Conservation (phyloP, 2,113 vertebrate species). For the Callaeas wilsoni region DNA sequence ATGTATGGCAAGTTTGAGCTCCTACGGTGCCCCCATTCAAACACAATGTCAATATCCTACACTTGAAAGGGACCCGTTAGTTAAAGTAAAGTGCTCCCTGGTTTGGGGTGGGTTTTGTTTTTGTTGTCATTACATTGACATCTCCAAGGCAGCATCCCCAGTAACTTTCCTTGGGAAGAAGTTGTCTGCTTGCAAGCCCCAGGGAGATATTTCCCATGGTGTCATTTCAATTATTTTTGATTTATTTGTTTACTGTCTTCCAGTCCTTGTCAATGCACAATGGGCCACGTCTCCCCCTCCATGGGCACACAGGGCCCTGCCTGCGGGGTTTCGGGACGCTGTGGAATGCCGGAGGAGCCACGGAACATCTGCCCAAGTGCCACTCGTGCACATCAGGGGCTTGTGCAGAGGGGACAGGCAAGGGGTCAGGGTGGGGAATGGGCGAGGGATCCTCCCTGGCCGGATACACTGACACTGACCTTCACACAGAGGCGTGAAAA, state of each 20-base stretch:
- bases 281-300: neutral
- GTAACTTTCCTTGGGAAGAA: conserved; percentile 47
- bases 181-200: neutral
- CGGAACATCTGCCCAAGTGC: neutral
- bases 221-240: conserved; percentile 45
- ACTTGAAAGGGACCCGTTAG: conserved; percentile 41
- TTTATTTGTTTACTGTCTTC: conserved; percentile 56
- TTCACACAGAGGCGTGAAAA: neutral
- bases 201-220: conserved; percentile 33
- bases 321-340: rapidly evolving
- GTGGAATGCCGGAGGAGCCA: neutral
- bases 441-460: neutral
- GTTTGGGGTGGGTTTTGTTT: conserved; percentile 6
- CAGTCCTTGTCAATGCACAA: conserved; percentile 25
- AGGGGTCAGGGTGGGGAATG: neutral
- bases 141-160: conserved; percentile 17
- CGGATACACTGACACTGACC: rapidly evolving
- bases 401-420: neutral
- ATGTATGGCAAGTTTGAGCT: conserved; percentile 39
- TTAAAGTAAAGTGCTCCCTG: conserved; percentile 8
- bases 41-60: conserved; percentile 51
- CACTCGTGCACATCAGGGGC: rapidly evolving
- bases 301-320: neutral
- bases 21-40: conserved; percentile 34
- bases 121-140: conserved; percentile 11